phyloP scores from a whole-genome alignment of 2,888 invertebrate genomes.

The Cacoxenus indagator region DNA sequence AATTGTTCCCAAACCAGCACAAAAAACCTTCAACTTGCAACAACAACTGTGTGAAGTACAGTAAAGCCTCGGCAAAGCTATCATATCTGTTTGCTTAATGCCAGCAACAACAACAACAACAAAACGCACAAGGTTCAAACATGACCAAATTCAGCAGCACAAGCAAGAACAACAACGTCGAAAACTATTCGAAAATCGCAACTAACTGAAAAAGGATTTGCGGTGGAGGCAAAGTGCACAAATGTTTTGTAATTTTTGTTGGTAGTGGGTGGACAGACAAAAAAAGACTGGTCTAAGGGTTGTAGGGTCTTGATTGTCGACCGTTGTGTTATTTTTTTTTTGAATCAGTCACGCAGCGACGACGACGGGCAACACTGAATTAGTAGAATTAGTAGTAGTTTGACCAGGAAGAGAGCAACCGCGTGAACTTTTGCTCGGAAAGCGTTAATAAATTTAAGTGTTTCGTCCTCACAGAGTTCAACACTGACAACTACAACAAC shows the following conservation, averaged over 20 bases:
- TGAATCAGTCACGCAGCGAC: background rate
- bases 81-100: background rate
- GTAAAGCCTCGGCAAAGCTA: background rate
- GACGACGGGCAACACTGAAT: background rate
- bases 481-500: background rate
- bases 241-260: background rate
- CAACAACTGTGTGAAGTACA: background rate
- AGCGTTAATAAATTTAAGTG: constrained; percentile 5
- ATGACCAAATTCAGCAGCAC: background rate
- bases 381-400: too few species aligned
- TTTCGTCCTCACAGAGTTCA: background rate
- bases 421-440: background rate
- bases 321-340: too few species aligned
- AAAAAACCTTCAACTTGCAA: too few species aligned
- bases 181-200: background rate
- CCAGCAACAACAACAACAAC: background rate
- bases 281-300: background rate
- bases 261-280: background rate
- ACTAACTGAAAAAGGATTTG: background rate
- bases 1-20: too few species aligned
- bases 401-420: background rate
- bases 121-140: background rate
- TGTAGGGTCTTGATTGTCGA: too few species aligned
- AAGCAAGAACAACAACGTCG: background rate
- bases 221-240: background rate